Evolutionary conservation across 2,797 vertebrate genomes (phyloP), one percentile per base, ranked within the genome.

Genomic region (Astyanax mexicanus): DNA sequence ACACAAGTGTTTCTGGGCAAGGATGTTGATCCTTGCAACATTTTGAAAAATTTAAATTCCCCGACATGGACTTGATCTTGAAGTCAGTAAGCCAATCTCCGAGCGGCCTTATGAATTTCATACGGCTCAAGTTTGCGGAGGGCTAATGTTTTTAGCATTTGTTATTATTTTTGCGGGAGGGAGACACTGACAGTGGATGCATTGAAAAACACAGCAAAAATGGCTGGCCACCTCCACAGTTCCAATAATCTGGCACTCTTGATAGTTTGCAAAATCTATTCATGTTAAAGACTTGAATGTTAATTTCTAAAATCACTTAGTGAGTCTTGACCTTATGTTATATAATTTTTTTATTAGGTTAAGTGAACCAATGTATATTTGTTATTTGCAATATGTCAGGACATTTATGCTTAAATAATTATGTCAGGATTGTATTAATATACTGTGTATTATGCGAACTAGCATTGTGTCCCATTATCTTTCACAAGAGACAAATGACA

Each of bases 11-110:
- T 83, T 81, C 73, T 68, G 47, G 78, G 52, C 69, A 57, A 74
- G 52, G 76, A 74, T 79, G 70, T 60, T 79, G 72, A 54, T 77
- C 73, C 73, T 65, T 71, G 64, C 67, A 72, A 71, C 67, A 61
- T 70, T 80, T 75, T 45, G 37, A 75, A 81, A 76, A 61, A 72
- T 72, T 65, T 12, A 47, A 61, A 83, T 82, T 76, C 77, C 76
- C 74, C 37, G 17, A 75, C 75, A 64, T 79, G 74, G 77, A 76
- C 77, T 75, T 70, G 58, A 80, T 78, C 75, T 64, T 42, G 70
- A 21, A 55, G 55, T 74, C 74, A 69, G 66, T 9, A 29, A 69
- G 55, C 69, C 70, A 71, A 69, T 32, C 68, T 77, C 64, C 61
- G 62, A 65, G 52, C 17, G 21, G 49, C 58, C 58, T 29, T 71